These are phyloP conservation scores for Phaenicophaeus curvirostris DNA, from an alignment of 2,797 vertebrate species.

Conservation along the genomic window DNA sequence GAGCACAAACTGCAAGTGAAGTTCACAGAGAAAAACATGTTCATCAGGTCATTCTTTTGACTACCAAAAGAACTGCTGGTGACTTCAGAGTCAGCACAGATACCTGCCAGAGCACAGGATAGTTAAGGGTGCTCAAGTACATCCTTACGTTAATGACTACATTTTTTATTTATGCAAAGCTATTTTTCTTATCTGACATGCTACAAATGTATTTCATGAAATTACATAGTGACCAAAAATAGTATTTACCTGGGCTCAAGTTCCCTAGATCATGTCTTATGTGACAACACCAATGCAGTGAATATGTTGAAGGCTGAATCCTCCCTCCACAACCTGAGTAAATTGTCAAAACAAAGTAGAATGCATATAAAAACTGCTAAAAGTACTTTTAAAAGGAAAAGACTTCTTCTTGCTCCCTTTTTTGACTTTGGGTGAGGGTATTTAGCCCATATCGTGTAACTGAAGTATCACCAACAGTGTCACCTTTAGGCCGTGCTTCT, in stretches of 20 bases:
- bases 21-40: not conserved
- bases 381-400: not conserved
- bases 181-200: not conserved
- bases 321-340: not conserved
- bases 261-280: not conserved
- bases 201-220: not conserved
- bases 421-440: not conserved
- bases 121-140: not conserved
- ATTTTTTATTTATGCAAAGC: not conserved
- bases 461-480: not conserved
- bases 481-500: not conserved
- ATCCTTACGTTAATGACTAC: not conserved
- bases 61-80: not conserved
- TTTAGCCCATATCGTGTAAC: not conserved
- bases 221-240: not conserved
- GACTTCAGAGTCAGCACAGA: not conserved
- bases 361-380: not conserved
- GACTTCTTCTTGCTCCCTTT: not conserved
- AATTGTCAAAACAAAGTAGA: not conserved
- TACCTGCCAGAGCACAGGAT: not conserved
- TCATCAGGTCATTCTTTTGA: not conserved
- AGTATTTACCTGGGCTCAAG: not conserved
- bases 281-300: not conserved
- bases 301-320: not conserved
- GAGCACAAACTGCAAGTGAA: not conserved